phyloP scores from a whole-genome alignment of 2,113 vertebrate species.

The Muntiacus reevesi region DNA sequence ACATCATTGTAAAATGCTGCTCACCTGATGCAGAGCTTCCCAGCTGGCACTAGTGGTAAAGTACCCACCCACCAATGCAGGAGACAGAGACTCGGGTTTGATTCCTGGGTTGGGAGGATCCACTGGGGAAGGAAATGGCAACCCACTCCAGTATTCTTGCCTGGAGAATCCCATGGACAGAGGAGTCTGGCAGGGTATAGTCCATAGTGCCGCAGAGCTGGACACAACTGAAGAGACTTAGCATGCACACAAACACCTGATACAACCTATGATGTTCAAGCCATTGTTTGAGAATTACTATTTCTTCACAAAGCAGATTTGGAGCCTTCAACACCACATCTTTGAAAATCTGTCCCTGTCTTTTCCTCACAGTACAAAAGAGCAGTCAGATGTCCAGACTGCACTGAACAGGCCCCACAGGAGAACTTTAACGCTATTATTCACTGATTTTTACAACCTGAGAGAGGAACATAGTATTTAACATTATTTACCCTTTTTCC shows the following conservation, averaged over 20 bases:
- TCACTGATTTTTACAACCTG: not conserved
- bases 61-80: fast-evolving
- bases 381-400: not conserved
- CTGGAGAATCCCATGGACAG: not conserved
- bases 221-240: fast-evolving
- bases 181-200: fast-evolving
- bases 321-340: slow-evolving; percentile 41
- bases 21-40: not conserved
- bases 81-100: not conserved
- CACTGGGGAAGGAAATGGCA: not conserved
- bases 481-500: not conserved
- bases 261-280: slow-evolving; percentile 52
- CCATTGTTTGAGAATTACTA: slow-evolving; percentile 57
- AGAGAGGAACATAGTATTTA: not conserved
- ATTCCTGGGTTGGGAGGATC: not conserved
- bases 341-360: not conserved
- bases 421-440: not conserved
- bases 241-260: not conserved
- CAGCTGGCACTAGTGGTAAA: fast-evolving
- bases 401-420: not conserved
- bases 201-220: fast-evolving
- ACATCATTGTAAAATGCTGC: slow-evolving; percentile 49
- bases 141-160: fast-evolving
- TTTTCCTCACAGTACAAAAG: not conserved
- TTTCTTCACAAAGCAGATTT: slow-evolving; percentile 66